Conservation (phyloP, 2,113 vertebrate genomes). For the Platysteira castanea region DNA sequence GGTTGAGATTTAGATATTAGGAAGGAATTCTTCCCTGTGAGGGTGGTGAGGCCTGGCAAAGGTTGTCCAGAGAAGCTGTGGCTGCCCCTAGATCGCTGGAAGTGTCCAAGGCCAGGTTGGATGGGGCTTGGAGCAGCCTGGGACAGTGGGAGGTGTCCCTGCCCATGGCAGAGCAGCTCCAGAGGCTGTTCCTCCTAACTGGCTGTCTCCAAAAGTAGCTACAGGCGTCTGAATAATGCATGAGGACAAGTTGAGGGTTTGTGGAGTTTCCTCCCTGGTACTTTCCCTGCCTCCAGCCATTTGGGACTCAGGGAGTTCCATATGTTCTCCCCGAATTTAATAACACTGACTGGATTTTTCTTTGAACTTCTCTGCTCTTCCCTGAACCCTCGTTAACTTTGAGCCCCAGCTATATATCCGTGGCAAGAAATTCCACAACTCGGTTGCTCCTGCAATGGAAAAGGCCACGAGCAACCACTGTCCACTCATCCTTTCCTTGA, state of each 20-base stretch:
- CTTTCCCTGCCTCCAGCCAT: constrained; percentile 1
- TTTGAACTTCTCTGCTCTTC: background rate
- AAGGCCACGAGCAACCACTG: background rate
- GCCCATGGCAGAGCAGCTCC: background rate
- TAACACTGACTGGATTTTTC: background rate
- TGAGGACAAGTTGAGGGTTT: background rate
- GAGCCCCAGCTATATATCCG: fast-evolving
- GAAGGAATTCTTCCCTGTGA: background rate
- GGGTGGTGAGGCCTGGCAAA: fast-evolving
- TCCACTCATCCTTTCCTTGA: background rate
- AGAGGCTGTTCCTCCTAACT: background rate
- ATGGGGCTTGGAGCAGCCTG: fast-evolving
- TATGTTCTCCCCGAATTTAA: background rate
- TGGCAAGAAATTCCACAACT: background rate
- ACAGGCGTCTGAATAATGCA: background rate
- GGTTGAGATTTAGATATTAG: background rate
- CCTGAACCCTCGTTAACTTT: background rate
- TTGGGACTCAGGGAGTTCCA: background rate
- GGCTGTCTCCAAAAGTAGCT: background rate
- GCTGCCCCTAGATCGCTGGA: background rate
- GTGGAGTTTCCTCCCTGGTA: background rate
- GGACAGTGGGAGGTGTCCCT: background rate
- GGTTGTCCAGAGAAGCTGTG: background rate
- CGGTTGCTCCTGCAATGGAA: background rate
- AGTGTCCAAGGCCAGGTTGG: background rate